Conservation (phyloP, 2,113 vertebrate species). For the Dolichotis patagonum region DNA sequence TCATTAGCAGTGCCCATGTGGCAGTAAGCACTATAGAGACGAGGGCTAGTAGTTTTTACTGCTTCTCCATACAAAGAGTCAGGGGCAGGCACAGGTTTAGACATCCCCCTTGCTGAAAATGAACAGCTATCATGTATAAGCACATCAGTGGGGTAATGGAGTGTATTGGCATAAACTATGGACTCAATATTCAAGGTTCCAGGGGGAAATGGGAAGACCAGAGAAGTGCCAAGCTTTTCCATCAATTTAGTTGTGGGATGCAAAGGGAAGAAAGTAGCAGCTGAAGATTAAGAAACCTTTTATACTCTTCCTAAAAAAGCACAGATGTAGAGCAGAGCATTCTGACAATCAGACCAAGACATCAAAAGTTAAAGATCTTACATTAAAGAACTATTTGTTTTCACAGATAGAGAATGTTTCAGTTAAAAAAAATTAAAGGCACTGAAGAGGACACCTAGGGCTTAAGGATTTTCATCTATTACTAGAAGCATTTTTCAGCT, state of each 20-base stretch:
- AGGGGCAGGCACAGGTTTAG: not conserved
- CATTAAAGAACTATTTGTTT: not conserved
- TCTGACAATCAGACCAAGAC: not conserved
- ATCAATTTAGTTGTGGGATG: not conserved
- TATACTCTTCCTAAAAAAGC: not conserved
- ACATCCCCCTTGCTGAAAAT: not conserved
- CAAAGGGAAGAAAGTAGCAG: not conserved
- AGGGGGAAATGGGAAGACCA: not conserved
- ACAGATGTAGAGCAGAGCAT: not conserved
- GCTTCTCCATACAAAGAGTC: not conserved
- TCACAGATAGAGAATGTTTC: constrained; percentile 8
- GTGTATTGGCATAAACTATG: not conserved
- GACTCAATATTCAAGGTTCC: not conserved
- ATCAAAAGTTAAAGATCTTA: constrained; percentile 24
- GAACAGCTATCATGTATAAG: not conserved
- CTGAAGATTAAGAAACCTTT: not conserved
- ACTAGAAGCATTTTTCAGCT: constrained; percentile 63
- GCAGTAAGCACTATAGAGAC: not conserved
- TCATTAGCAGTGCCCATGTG: not conserved
- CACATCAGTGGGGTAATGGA: not conserved
- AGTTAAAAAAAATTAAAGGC: not conserved
- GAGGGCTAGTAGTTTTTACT: not conserved
- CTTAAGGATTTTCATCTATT: constrained; percentile 60
- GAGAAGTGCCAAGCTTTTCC: not conserved
- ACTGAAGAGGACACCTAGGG: constrained; percentile 26